A percentile compares a stretch with the other conserved stretches of the same genome.
Evolutionary conservation across 2,113 vertebrate species (phyloP).

Genomic region (Coptodon bakossiorum): DNA sequence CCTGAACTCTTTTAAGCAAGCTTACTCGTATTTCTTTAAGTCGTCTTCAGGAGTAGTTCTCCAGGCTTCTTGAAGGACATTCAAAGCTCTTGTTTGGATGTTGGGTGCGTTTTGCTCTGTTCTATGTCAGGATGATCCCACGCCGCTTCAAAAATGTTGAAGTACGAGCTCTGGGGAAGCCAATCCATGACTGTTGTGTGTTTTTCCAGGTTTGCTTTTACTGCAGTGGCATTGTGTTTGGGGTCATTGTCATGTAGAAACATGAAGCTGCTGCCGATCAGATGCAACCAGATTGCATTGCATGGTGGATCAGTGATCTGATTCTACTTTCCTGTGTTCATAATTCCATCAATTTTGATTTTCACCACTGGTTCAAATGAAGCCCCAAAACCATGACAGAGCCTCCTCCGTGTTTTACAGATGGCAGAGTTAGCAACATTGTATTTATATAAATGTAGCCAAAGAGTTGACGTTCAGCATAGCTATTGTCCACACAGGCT

Average conservation of each 20-base stretch:
- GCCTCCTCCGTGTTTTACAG: neutral
- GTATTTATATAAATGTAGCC: neutral
- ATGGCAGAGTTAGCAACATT: neutral
- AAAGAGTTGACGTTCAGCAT: neutral
- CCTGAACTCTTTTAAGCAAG: neutral
- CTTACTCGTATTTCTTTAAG: neutral
- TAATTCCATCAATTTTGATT: neutral
- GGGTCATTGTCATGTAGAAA: neutral
- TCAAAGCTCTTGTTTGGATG: neutral
- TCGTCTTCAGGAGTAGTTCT: neutral
- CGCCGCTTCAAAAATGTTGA: neutral
- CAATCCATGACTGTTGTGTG: neutral
- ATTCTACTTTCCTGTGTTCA: neutral
- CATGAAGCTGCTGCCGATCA: rapidly evolving
- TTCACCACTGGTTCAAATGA: neutral
- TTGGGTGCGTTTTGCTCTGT: neutral
- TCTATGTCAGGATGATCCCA: neutral
- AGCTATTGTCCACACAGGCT: neutral
- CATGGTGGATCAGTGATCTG: neutral
- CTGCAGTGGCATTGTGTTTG: neutral
- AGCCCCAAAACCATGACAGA: neutral
- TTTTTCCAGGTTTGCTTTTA: neutral
- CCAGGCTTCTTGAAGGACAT: neutral
- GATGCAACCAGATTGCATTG: neutral
- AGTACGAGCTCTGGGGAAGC: neutral